These are phyloP conservation scores for Plodia interpunctella DNA, from an alignment of 1,140 invertebrate species.

Conservation along the genomic window DNA sequence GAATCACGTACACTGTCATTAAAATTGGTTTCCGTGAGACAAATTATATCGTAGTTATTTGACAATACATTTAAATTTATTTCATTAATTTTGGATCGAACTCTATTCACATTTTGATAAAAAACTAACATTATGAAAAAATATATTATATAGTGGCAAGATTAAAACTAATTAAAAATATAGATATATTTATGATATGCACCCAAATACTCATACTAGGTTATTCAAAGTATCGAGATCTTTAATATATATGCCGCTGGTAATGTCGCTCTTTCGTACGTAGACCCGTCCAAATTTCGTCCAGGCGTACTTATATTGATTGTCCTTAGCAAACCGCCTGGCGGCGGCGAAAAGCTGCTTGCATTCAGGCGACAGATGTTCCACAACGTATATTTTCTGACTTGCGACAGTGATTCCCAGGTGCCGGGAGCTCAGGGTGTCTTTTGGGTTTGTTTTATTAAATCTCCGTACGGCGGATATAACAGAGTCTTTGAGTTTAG, in stretches of 20 bases:
- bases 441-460: not conserved
- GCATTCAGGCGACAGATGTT: not conserved
- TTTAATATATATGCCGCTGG: not conserved
- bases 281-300: constrained; percentile 13
- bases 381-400: not conserved
- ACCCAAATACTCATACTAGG: too few relatives aligned
- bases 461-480: not conserved
- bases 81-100: constrained; percentile 20
- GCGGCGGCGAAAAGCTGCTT: constrained; percentile 10
- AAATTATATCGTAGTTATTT: constrained; percentile 24
- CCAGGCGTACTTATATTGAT: constrained; percentile 8
- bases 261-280: not conserved
- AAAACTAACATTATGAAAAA: constrained; percentile 10
- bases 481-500: not conserved
- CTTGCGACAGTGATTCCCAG: not conserved
- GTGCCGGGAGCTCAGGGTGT: not conserved
- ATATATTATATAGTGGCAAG: not conserved
- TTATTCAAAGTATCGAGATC: not conserved
- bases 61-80: constrained; percentile 21
- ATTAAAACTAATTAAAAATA: not conserved
- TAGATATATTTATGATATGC: too few relatives aligned
- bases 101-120: constrained; percentile 27
- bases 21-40: constrained; percentile 26
- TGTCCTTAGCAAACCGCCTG: constrained; percentile 4
- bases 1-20: constrained; percentile 19